Percentiles rank a stretch among this genome's conserved stretches.
Evolutionary conservation across 1,140 invertebrate genomes (phyloP).

Genomic region (Tetragnatha versicolor): DNA sequence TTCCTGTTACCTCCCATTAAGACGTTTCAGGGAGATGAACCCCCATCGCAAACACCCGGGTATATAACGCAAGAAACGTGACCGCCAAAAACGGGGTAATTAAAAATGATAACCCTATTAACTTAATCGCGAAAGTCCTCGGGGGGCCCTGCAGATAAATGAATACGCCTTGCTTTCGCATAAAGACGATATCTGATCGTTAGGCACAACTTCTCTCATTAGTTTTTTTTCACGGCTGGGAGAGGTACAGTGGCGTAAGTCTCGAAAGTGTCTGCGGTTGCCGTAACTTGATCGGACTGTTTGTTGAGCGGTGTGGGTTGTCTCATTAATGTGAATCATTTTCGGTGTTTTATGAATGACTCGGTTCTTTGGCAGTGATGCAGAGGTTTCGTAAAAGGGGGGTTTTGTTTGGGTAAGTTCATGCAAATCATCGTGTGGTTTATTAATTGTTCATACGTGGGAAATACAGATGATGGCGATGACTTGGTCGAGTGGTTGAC

Average conservation of each 20-base stretch:
- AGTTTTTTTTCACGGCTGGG: not conserved
- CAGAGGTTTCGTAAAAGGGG: not conserved
- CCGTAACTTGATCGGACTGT: not conserved
- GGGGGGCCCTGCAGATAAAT: constrained; percentile 15
- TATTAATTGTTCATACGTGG: no score
- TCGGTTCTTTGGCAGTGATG: not conserved
- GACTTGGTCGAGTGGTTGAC: no score
- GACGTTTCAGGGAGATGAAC: not conserved
- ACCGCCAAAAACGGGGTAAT: constrained; percentile 45
- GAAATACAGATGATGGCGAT: no score
- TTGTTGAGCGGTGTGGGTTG: no score
- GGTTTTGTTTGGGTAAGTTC: not conserved
- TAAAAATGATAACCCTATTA: constrained; percentile 55
- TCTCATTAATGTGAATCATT: no score
- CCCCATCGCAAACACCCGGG: not conserved
- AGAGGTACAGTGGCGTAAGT: not conserved
- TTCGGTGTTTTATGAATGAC: not conserved
- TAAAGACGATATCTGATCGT: constrained; percentile 39
- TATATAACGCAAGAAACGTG: constrained; percentile 33
- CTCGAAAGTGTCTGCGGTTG: not conserved
- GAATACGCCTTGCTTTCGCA: constrained; percentile 15
- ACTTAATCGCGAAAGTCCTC: constrained; percentile 35
- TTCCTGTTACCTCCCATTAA: constrained; percentile 31
- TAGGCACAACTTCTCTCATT: not conserved
- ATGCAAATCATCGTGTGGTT: not conserved